Evolutionary conservation across 2,113 vertebrate species (phyloP).

Genomic region (Psilopogon haemacephalus): DNA sequence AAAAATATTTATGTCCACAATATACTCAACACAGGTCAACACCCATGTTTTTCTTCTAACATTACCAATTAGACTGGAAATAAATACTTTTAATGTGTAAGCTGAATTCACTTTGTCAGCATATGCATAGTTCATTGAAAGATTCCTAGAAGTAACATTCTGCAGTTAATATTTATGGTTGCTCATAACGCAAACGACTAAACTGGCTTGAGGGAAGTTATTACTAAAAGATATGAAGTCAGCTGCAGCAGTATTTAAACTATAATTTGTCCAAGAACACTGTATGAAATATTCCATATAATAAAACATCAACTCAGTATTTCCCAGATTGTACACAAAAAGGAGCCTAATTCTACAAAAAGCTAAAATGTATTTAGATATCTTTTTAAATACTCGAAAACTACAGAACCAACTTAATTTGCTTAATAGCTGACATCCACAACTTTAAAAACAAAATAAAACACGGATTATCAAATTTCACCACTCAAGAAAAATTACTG

Average conservation of each 20-base stretch:
- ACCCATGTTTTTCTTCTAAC: slow-evolving; percentile 55
- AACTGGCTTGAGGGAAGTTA: slow-evolving; percentile 28
- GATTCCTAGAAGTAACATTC: slow-evolving; percentile 46
- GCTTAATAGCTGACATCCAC: background rate
- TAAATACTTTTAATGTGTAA: slow-evolving; percentile 68
- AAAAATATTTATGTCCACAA: slow-evolving; percentile 72
- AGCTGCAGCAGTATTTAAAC: slow-evolving; percentile 12
- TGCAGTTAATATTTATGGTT: slow-evolving; percentile 69
- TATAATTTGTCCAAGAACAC: slow-evolving; percentile 3
- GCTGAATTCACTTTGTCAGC: slow-evolving; percentile 48
- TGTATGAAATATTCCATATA: background rate
- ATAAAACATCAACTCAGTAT: background rate
- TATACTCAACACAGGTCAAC: slow-evolving; percentile 60
- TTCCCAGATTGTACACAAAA: background rate
- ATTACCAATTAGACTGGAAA: slow-evolving; percentile 73
- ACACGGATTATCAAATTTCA: background rate
- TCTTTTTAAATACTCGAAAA: background rate
- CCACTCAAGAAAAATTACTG: background rate
- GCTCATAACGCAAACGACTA: background rate
- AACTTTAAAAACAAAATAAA: background rate
- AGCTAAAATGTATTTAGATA: background rate
- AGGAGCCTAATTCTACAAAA: background rate
- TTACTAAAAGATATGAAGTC: slow-evolving; percentile 32
- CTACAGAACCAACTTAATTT: background rate
- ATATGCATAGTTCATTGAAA: slow-evolving; percentile 27